These are phyloP conservation scores for Drosophila trapezifrons DNA, from an alignment of 1,140 invertebrate species.

Conservation along the genomic window DNA sequence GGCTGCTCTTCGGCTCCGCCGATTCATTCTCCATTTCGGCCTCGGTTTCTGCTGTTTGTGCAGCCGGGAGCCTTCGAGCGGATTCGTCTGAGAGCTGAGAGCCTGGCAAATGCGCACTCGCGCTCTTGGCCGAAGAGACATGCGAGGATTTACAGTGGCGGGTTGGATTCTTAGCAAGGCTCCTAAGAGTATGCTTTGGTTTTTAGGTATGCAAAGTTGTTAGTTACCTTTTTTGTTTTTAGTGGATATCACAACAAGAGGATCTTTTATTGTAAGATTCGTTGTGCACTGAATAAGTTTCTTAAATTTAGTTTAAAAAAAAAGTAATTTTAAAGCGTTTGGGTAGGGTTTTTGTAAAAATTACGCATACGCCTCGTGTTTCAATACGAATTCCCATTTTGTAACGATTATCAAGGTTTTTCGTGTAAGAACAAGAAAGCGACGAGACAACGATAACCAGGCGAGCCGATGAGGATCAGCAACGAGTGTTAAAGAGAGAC, in stretches of 20 bases:
- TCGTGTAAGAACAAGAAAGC: neutral
- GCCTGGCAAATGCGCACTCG: slow-evolving; percentile 74
- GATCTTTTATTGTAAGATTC: neutral
- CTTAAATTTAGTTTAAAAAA: neutral
- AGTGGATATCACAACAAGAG: too few relatives aligned
- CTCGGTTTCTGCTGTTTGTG: slow-evolving; percentile 41
- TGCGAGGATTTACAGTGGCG: slow-evolving; percentile 46
- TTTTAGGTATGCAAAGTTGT: neutral
- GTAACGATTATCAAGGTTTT: too few relatives aligned
- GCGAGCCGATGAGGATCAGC: neutral
- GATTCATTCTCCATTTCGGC: slow-evolving; percentile 35
- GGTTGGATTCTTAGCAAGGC: neutral
- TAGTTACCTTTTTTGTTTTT: neutral
- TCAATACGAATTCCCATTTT: too few relatives aligned
- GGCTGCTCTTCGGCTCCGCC: slow-evolving; percentile 29
- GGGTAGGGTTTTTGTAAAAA: neutral
- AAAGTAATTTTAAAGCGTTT: neutral
- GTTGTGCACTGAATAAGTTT: neutral
- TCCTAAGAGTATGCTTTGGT: slow-evolving; percentile 1
- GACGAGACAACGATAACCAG: neutral
- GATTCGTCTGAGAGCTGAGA: slow-evolving; percentile 46
- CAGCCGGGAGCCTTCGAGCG: slow-evolving; percentile 42
- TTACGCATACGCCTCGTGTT: slow-evolving; percentile 1
- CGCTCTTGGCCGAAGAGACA: slow-evolving; percentile 54
- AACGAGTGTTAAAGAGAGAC: neutral